phyloP scores from a whole-genome alignment of 2,113 vertebrate genomes.

The Lagopus leucura region DNA sequence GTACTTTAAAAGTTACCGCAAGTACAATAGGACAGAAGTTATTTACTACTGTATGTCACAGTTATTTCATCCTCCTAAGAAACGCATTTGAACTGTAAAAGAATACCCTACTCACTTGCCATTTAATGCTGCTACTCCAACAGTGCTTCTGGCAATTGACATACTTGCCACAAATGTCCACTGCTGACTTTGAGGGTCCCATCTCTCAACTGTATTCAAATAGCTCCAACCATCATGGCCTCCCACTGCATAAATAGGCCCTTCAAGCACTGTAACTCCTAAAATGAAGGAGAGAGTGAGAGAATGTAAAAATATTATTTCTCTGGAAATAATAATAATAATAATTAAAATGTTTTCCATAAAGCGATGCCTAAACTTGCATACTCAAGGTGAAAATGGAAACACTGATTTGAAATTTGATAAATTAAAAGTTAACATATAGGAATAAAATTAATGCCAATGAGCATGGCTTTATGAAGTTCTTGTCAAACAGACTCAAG shows the following conservation, averaged over 20 bases:
- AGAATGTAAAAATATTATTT: slow-evolving; percentile 15
- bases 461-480: not conserved
- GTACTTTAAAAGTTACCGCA: not conserved
- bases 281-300: slow-evolving; percentile 24
- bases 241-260: slow-evolving; percentile 85
- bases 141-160: slow-evolving; percentile 84
- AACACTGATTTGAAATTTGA: not conserved
- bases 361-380: not conserved
- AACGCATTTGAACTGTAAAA: not conserved
- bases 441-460: not conserved
- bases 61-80: not conserved
- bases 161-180: slow-evolving; percentile 86
- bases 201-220: slow-evolving; percentile 84
- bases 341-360: not conserved
- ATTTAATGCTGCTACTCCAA: slow-evolving; percentile 84
- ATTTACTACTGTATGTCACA: not conserved
- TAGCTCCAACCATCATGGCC: slow-evolving; percentile 87
- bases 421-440: not conserved
- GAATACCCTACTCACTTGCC: slow-evolving; percentile 82
- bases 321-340: not conserved
- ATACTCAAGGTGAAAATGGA: not conserved
- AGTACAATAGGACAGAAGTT: not conserved
- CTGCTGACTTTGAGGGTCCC: slow-evolving; percentile 84
- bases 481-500: not conserved
- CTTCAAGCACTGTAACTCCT: slow-evolving; percentile 85